Evolutionary conservation across 2,113 vertebrate genomes (phyloP), one percentile per base, ranked within the genome.

Genomic region (Erinaceus europaeus): DNA sequence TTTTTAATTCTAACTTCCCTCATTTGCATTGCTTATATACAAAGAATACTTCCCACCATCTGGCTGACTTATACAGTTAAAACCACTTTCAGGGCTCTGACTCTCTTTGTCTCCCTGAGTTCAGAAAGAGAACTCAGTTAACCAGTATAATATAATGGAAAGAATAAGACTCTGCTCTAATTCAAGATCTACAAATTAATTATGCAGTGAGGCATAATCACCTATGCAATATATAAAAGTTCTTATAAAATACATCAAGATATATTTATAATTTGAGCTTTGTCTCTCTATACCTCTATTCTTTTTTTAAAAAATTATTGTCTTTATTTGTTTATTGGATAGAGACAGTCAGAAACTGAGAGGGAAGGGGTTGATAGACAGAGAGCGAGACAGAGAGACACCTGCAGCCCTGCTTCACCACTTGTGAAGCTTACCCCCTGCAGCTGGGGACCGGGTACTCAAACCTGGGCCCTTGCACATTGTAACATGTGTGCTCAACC

Each of bases 1-100:
- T 78, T 17, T 88, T 83, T 40, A 74, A 65, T 91, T 88, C 38
- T 80, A 34, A 85, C 42, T 86, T 82, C 71, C 89, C 61, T 82
- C 50, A 88, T 86, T 69, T 71, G 17, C 50, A 65, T 91, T 36
- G 67, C 20, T 88, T 83, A 93, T 83, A 38, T n/a, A 80, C 25
- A 46, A 61, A 64, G 73, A 84, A 8, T 5, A 52, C n/a, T 64
- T 17, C 4, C 13, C 15, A 14, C 42, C 53, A 65, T 81, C 80
- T 81, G 77, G 67, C 21, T 83, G 86, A 88, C 73, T 75, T 83
- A 40, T 71, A 65, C 57, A 59, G 55, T 52, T 52, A 67, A 53
- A 64, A 59, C 20, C 21, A 55, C 12, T 84, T 91, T 52, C 29
- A 77, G 32, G 42, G 12, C 23, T 73, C 23, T 76, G 34, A 62